phyloP scores from a whole-genome alignment of 2,888 invertebrate species.

The Drosophila sordidula region DNA sequence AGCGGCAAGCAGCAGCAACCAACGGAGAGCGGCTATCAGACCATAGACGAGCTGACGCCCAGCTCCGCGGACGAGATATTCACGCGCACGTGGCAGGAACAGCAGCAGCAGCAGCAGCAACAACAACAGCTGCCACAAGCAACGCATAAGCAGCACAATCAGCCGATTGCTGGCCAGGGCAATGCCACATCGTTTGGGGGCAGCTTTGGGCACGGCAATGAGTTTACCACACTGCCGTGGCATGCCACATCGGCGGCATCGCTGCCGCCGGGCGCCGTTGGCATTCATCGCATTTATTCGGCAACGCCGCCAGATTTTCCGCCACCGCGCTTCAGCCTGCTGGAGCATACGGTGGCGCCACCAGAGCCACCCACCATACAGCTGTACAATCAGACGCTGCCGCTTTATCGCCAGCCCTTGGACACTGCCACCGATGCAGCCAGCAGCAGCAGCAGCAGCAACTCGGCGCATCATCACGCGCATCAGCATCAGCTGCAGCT shows the following conservation, averaged over 20 bases:
- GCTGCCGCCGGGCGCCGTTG: constrained; percentile 6
- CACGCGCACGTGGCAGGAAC: constrained; percentile 74
- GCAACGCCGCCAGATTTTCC: constrained; percentile 78
- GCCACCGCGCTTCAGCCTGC: constrained; percentile 74
- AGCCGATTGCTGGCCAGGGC: constrained; percentile 52
- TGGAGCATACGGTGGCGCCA: constrained; percentile 71
- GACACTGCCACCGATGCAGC: constrained; percentile 54
- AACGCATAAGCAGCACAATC: constrained; percentile 63
- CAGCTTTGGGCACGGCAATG: constrained; percentile 39
- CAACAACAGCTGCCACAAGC: constrained; percentile 17
- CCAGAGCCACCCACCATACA: constrained; percentile 70
- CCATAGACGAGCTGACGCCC: constrained; percentile 80
- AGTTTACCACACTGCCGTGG: constrained; percentile 74
- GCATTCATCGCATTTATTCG: constrained; percentile 63
- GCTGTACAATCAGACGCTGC: constrained; percentile 67
- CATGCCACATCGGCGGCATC: constrained; percentile 36
- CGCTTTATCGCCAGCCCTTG: constrained; percentile 44
- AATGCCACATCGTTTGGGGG: constrained; percentile 53
- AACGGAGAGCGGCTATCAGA: constrained; percentile 80
- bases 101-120: constrained; percentile 33
- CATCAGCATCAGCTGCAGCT: constrained; percentile 40
- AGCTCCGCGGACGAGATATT: constrained; percentile 78
- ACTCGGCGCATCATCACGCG: constrained; percentile 24
- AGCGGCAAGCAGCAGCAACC: constrained; percentile 60
- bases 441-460: constrained; percentile 6